phyloP scores from a whole-genome alignment of 2,888 invertebrate species.

The Zygothrica quintamaculata region DNA sequence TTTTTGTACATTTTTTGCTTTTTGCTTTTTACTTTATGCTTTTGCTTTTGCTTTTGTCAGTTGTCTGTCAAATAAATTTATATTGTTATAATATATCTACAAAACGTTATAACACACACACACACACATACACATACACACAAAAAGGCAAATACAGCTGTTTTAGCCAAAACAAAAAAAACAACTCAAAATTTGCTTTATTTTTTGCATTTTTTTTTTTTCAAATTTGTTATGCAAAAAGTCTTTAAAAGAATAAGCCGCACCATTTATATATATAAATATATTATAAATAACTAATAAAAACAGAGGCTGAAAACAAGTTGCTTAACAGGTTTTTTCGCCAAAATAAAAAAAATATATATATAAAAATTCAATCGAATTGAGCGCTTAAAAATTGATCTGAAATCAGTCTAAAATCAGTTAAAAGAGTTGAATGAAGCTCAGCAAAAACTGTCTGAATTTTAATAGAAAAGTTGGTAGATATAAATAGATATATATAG shows the following conservation, averaged over 20 bases:
- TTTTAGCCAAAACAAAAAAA: slow-evolving; percentile 25
- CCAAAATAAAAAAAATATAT: too few relatives aligned
- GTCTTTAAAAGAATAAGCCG: slow-evolving; percentile 24
- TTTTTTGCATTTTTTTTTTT: slow-evolving; percentile 43
- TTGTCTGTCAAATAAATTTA: slow-evolving; percentile 59
- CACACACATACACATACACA: slow-evolving; percentile 10
- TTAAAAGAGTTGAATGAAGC: too few relatives aligned
- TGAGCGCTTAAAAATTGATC: slow-evolving; percentile 35
- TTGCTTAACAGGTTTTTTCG: slow-evolving; percentile 67
- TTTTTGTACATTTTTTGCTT: too few relatives aligned
- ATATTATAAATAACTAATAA: slow-evolving; percentile 36
- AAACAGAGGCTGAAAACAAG: slow-evolving; percentile 36
- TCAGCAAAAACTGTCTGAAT: too few relatives aligned
- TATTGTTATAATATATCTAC: slow-evolving; percentile 11
- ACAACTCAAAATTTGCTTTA: slow-evolving; percentile 16
- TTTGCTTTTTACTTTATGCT: slow-evolving; percentile 39
- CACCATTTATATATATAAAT: slow-evolving; percentile 47
- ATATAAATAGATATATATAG: too few relatives aligned
- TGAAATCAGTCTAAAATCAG: too few relatives aligned
- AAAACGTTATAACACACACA: slow-evolving; percentile 2
- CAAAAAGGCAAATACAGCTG: slow-evolving; percentile 65
- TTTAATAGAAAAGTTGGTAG: too few relatives aligned
- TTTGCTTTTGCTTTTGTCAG: slow-evolving; percentile 41
- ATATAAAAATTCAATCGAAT: slow-evolving; percentile 74
- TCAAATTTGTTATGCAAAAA: too few relatives aligned